phyloP scores from a whole-genome alignment of 2,113 vertebrate genomes.

The Thamnophis sirtalis region DNA sequence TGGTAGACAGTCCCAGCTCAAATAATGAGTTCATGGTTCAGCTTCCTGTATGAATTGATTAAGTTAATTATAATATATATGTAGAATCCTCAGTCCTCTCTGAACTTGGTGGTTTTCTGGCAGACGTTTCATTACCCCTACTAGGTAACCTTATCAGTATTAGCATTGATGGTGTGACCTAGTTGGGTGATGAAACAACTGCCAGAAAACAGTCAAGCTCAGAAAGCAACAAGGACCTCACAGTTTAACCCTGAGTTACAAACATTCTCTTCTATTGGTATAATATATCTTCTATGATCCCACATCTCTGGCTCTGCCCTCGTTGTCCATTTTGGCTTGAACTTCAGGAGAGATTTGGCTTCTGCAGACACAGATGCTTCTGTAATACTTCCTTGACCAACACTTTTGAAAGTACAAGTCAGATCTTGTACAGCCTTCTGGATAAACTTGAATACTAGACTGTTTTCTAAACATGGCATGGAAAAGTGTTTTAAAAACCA shows the following conservation, averaged over 20 bases:
- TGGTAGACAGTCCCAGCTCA: not conserved
- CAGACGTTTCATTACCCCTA: not conserved
- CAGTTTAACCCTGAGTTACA: not conserved
- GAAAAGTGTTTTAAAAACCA: not conserved
- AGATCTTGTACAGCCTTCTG: not conserved
- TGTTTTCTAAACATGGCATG: not conserved
- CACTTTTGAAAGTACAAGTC: not conserved
- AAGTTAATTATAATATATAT: not conserved
- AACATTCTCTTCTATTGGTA: not conserved
- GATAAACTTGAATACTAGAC: not conserved
- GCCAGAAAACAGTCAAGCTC: not conserved
- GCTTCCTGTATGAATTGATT: not conserved
- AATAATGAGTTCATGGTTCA: not conserved
- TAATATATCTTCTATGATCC: not conserved
- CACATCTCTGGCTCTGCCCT: not conserved
- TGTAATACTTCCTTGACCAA: not conserved
- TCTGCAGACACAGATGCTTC: not conserved
- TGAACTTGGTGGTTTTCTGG: not conserved
- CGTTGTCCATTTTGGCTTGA: not conserved
- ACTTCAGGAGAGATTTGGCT: not conserved
- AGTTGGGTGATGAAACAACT: not conserved
- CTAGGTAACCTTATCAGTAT: not conserved
- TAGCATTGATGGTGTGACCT: not conserved
- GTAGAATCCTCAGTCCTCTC: not conserved
- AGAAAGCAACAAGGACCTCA: not conserved